These are phyloP conservation scores for Latrodectus elegans DNA, from an alignment of 2,888 invertebrate genomes.

Conservation along the genomic window DNA sequence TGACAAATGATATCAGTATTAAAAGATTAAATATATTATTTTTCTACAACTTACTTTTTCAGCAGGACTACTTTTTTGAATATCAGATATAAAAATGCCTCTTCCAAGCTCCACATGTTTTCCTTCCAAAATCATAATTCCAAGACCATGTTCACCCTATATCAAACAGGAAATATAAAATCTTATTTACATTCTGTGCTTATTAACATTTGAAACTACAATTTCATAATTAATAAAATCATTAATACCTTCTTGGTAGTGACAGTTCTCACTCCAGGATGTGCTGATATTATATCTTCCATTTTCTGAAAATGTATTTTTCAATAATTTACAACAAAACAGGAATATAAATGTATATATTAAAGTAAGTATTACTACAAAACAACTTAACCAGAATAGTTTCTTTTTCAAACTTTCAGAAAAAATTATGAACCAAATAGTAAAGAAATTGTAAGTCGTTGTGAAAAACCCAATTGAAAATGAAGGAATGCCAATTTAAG, in stretches of 20 bases:
- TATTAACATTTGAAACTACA: background rate
- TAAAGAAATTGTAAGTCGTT: no score
- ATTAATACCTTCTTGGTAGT: constrained; percentile 87
- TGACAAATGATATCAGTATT: background rate
- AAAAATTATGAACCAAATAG: no score
- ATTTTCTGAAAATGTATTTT: constrained; percentile 37
- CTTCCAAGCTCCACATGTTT: constrained; percentile 92
- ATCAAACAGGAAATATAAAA: constrained; percentile 70
- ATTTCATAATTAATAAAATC: background rate
- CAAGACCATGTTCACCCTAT: constrained; percentile 86
- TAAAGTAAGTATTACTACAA: no score
- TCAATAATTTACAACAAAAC: background rate
- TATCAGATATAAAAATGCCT: constrained; percentile 94
- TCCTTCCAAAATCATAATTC: constrained; percentile 96
- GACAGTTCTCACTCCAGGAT: constrained; percentile 83
- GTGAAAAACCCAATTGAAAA: no score
- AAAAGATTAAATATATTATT: background rate
- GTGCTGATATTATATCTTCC: constrained; percentile 54
- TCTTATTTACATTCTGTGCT: background rate
- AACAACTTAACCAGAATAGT: no score
- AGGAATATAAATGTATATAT: no score
- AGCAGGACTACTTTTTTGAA: constrained; percentile 89
- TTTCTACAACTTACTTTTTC: constrained; percentile 64
- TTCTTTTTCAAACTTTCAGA: no score
- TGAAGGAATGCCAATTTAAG: no score